Conservation (phyloP, 1,140 invertebrate species). For the Stegodyphus dumicola region DNA sequence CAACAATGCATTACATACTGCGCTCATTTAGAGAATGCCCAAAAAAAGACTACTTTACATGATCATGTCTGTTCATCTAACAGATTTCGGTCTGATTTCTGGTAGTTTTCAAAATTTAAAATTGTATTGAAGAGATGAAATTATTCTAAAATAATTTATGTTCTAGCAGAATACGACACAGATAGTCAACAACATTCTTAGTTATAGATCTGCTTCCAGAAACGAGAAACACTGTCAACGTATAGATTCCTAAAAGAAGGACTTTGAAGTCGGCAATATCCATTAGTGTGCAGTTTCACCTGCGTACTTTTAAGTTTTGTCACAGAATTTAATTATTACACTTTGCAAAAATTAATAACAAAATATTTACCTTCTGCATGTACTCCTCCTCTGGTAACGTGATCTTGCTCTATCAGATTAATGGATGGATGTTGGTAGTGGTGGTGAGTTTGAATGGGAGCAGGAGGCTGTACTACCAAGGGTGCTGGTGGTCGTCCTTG, state of each 20-base stretch:
- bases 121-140: too few relatives aligned
- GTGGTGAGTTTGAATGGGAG: neutral
- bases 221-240: neutral
- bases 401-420: neutral
- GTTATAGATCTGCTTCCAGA: neutral
- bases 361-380: constrained; percentile 23
- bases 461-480: neutral
- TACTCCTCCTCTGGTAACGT: constrained; percentile 21
- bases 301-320: neutral
- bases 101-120: too few relatives aligned
- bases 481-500: constrained; percentile 12
- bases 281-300: neutral
- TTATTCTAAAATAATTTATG: too few relatives aligned
- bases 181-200: too few relatives aligned
- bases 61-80: too few relatives aligned
- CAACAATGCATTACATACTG: too few relatives aligned
- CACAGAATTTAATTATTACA: neutral
- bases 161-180: too few relatives aligned
- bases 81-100: too few relatives aligned
- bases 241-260: neutral
- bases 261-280: neutral
- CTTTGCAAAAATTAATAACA: neutral
- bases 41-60: too few relatives aligned
- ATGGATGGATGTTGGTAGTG: neutral
- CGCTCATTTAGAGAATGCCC: too few relatives aligned